These are phyloP conservation scores for Zaprionus nigranus DNA, from an alignment of 1,140 invertebrate species.

Conservation along the genomic window DNA sequence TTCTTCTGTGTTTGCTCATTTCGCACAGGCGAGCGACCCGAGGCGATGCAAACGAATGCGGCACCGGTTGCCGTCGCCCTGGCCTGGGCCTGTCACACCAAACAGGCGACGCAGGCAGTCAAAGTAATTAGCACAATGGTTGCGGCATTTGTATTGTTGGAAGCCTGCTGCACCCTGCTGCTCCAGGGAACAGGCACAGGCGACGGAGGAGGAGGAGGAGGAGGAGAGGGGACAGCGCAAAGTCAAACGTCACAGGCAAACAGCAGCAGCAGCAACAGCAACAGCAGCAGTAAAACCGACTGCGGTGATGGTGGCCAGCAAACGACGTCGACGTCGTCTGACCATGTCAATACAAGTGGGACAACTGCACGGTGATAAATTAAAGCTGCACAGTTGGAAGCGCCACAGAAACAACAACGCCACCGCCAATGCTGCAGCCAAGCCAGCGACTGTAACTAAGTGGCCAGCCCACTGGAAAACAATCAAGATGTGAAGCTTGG, in stretches of 20 bases:
- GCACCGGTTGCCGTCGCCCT: constrained; percentile 70
- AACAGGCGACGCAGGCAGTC: constrained; percentile 68
- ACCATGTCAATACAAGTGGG: constrained; percentile 70
- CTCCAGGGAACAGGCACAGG: constrained; percentile 43
- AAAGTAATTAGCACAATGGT: constrained; percentile 83
- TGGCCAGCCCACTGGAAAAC: constrained; percentile 38
- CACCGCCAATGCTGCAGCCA: constrained; percentile 75
- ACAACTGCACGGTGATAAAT: constrained; percentile 75
- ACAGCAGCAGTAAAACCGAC: constrained; percentile 12
- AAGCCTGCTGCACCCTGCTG: constrained; percentile 70
- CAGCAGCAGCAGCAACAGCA: constrained; percentile 30
- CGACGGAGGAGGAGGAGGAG: neutral
- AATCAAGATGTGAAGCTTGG: constrained; percentile 46
- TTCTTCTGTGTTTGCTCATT: constrained; percentile 43
- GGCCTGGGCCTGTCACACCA: constrained; percentile 72
- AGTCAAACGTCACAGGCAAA: constrained; percentile 27
- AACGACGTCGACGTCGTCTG: constrained; percentile 18
- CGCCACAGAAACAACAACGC: constrained; percentile 65
- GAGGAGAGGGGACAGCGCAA: constrained; percentile 5
- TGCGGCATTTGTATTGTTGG: constrained; percentile 75
- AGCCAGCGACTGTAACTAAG: constrained; percentile 44
- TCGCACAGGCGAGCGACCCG: constrained; percentile 80
- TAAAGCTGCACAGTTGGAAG: constrained; percentile 62
- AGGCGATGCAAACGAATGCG: constrained; percentile 84
- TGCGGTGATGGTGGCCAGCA: constrained; percentile 28